Base-by-base conservation (phyloP, 2,113 vertebrate species). In the Chaenocephalus aceratus region DNA sequence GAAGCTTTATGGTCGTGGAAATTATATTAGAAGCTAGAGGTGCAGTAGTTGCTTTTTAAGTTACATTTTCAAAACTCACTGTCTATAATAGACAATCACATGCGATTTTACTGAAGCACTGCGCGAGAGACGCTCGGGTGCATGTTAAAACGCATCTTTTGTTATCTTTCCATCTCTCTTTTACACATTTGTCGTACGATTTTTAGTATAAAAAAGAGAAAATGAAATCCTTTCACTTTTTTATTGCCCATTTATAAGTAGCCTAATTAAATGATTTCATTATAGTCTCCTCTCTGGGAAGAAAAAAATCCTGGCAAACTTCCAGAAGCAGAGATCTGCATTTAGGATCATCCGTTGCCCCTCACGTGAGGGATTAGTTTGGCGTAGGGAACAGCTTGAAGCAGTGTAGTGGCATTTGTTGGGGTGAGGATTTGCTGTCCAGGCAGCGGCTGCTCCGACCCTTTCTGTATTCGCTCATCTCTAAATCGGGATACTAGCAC, bases 351-450 rank as follows among this genome's bases (percentile, higher is more conserved):
- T 79, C 85, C 41, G 9, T 84, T 52, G 23, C 64, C 62, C 60
- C 61, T 36, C 86, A 91, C 84, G 88, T 77, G 62, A 82, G 80
- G 76, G 80, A 91, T 91, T 88, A 59, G 87, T 82, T 60, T 76
- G 61, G 75, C 69, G 36, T 64, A 84, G 72, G 72, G 79, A 91
- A 71, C 90, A 88, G 89, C 79, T 76, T 91, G 79, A 90, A 82
- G 59, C 62, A 53, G 79, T 65, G 78, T 53, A 82, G 83, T 74
- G 85, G 82, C 76, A 86, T 91, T 87, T 83, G 66, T 82, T 83
- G 51, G 80, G 75, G 77, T 62, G 77, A 79, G 75, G 79, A 69
- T 78, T 45, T 75, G 75, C 26, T 72, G 90, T 89, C 76, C 70
- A 78, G 36, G 74, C 14, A 9, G 14, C 48, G 3, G 8, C 67